Base-by-base conservation (phyloP, 2,888 invertebrate genomes). In the Hirtodrosophila trivittata region DNA sequence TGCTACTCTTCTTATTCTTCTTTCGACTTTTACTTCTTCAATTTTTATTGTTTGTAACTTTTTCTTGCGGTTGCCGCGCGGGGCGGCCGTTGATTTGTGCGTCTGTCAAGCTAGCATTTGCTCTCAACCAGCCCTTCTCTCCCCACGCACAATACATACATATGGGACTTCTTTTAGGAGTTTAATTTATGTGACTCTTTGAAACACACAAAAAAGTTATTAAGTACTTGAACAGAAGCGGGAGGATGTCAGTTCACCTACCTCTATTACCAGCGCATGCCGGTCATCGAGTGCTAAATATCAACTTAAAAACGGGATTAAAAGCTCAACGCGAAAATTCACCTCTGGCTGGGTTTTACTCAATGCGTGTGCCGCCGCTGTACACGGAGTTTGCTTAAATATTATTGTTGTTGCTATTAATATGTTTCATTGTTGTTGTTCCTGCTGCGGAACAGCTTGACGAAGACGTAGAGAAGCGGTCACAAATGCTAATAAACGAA, bases 1-100 rank as follows among this genome's bases (percentile, higher is more conserved):
- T 54, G 43, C 30, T 58, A 33, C 35, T 60, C 12, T 45, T 62
- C 52, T 46, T 56, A 32, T 60, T 64, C 42, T 60, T 52, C 43
- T 32, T 65, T 56, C 25, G 16, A 43, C 51, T 60, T 50, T 57
- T 75, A 54, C 55, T 73, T 75, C 63, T 62, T 33, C 47, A 45
- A 57, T 66, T 77, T 66, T 55, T 62, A 60, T 76, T 66, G 70
- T 76, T 66, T 73, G 69, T 54, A 49, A 63, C 55, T 59, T 65
- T 63, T 47, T n/a, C n/a, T 46, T 41, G 47, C 33, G 60, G 60
- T 52, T 51, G 9, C 28, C 28, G 28, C 28, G 28, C 28, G n/a
- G 28, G 2, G 28, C 26, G 42, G 41, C 54, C 46, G 38, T 57
- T 35, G 47, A 58, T 52, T 51, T 66, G 54, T 65, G 55, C 56